Evolutionary conservation across 2,113 vertebrate genomes (phyloP).

Genomic region (Gadus chalcogrammus): DNA sequence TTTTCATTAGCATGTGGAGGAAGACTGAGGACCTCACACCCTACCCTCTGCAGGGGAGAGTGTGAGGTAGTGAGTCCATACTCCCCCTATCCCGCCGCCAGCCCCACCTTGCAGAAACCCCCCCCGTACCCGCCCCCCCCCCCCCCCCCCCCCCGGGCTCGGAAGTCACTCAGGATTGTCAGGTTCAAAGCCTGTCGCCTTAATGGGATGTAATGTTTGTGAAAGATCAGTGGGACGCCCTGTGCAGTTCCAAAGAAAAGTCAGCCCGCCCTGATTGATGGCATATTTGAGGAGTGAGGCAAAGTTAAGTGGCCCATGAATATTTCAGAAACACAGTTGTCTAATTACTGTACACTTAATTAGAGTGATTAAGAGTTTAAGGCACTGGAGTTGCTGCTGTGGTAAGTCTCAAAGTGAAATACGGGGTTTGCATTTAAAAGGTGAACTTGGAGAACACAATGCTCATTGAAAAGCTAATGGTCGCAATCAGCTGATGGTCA

Average conservation of each 20-base stretch:
- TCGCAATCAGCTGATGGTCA: neutral
- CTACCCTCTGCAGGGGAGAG: neutral
- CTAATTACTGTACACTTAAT: slow-evolving; percentile 55
- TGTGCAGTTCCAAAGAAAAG: slow-evolving; percentile 18
- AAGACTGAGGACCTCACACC: neutral
- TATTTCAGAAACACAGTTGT: slow-evolving; percentile 53
- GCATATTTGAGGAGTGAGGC: slow-evolving; percentile 35
- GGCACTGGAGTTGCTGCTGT: slow-evolving; percentile 23
- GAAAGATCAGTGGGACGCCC: slow-evolving; percentile 10
- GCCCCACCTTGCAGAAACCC: neutral
- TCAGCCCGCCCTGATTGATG: slow-evolving; percentile 29
- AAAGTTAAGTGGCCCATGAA: slow-evolving; percentile 55
- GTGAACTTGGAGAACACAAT: slow-evolving; percentile 10
- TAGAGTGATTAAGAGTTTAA: slow-evolving; percentile 58
- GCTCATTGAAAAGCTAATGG: neutral
- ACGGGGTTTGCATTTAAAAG: slow-evolving; percentile 34
- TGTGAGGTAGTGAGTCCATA: neutral
- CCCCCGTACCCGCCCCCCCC: neutral
- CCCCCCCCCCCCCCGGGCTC: neutral
- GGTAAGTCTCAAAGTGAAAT: slow-evolving; percentile 35
- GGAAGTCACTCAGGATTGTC: neutral
- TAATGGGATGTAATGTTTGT: neutral
- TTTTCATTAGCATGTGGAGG: slow-evolving; percentile 33
- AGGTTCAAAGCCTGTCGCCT: neutral
- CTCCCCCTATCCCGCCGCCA: too few species aligned